Evolutionary conservation across 2,888 invertebrate genomes (phyloP), one percentile per base, ranked within the genome.

Genomic region (Bhutanitis thaidina): DNA sequence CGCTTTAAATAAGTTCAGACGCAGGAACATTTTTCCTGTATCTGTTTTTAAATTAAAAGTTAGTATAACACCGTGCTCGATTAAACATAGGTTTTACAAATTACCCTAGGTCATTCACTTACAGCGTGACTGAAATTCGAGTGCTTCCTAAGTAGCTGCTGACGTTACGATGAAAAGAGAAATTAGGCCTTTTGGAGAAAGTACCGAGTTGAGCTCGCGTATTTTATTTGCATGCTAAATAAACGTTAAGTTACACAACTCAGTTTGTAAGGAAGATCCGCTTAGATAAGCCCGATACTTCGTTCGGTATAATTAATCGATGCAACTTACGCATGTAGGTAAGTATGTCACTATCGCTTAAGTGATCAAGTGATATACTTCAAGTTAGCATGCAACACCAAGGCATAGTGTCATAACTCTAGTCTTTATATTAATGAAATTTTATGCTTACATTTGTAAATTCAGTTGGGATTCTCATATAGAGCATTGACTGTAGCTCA

Each of bases 101-200:
- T 44, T 39, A 36, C n/a, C 40, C 47, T 55, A 47, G 48, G 20
- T 50, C 45, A 27, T 51, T 38, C 38, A 43, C 50, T 47, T 48
- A 49, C 58, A 43, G 52, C 56, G 53, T 54, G 56, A 60, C 60
- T 59, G 55, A 56, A 57, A 55, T 45, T 38, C 20, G 55, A 60
- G 43, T 1, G 14, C 35, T 34, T 35, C 34, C 29, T 37, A 43
- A 38, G 36, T 8, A 39, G 27, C 27, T n/a, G 35, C 32, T 37
- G n/a, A 56, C 57, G 67, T 64, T 61, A 60, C 67, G 65, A 63
- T 67, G 60, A 69, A 74, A 78, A 74, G 77, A 76, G 80, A 83
- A 82, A 83, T 74, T 76, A 63, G 71, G 58, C 62, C 54, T 65
- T 67, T 39, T 48, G 57, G 76, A 68, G 84, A 83, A 84, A 84